Percentiles rank a stretch among this genome's conserved stretches.
Conservation (phyloP, 2,797 vertebrate species). For the Alosa sapidissima region DNA sequence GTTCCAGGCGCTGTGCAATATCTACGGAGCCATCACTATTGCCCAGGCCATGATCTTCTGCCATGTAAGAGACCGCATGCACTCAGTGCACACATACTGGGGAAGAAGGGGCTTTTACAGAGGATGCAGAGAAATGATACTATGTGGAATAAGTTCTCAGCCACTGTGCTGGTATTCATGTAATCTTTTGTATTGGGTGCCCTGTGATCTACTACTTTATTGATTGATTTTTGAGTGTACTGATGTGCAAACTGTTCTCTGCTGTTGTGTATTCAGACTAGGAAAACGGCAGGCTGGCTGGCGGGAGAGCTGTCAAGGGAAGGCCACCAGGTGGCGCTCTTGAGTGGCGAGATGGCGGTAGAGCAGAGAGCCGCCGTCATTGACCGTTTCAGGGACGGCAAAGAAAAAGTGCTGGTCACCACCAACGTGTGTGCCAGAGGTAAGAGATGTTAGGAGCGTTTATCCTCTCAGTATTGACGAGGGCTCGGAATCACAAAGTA, state of each 20-base stretch:
- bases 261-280: slow-evolving; percentile 74
- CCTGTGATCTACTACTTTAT: not conserved
- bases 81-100: too few relatives aligned
- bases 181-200: not conserved
- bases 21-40: slow-evolving; percentile 95
- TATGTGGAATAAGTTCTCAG: too few relatives aligned
- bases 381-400: slow-evolving; percentile 92
- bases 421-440: slow-evolving; percentile 92
- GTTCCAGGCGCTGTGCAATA: slow-evolving; percentile 93
- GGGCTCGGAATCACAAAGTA: too few relatives aligned
- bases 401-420: slow-evolving; percentile 96
- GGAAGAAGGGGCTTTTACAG: too few relatives aligned
- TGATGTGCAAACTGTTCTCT: not conserved
- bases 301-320: slow-evolving; percentile 91
- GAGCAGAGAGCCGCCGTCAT: slow-evolving; percentile 94
- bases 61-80: not conserved
- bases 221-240: not conserved
- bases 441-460: slow-evolving; percentile 41
- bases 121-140: too few relatives aligned
- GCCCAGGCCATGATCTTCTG: slow-evolving; percentile 99
- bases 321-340: slow-evolving; percentile 91
- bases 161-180: too few relatives aligned
- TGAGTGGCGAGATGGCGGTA: slow-evolving; percentile 97
- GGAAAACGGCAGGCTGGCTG: slow-evolving; percentile 90
- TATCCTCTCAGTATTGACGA: too few relatives aligned